These are phyloP conservation scores for Arion vulgaris DNA, from an alignment of 1,140 invertebrate genomes.

Conservation along the genomic window DNA sequence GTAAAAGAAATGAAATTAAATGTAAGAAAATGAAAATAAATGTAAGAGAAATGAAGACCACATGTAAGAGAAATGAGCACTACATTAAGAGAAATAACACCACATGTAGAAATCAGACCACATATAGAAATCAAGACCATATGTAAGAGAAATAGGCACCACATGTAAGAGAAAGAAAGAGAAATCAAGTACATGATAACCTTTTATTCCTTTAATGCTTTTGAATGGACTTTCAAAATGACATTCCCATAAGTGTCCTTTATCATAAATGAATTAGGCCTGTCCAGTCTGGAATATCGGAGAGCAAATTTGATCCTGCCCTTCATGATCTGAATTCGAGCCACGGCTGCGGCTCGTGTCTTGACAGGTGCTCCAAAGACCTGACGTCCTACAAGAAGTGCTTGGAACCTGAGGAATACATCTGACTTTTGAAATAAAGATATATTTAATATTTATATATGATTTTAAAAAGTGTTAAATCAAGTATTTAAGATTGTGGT, in stretches of 20 bases:
- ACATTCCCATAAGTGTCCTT: slow-evolving; percentile 43
- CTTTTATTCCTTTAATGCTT: slow-evolving; percentile 42
- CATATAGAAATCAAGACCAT: too few relatives aligned
- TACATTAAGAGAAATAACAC: too few relatives aligned
- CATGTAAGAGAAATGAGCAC: too few relatives aligned
- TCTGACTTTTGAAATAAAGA: too few relatives aligned
- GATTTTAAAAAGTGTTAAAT: too few relatives aligned
- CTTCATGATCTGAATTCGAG: slow-evolving; percentile 24
- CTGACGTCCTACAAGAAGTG: slow-evolving; percentile 39
- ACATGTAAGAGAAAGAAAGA: too few relatives aligned
- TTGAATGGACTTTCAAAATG: slow-evolving; percentile 38
- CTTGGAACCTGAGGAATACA: slow-evolving; percentile 40
- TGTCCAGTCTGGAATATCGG: slow-evolving; percentile 41
- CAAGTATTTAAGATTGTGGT: too few relatives aligned
- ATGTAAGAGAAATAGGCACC: too few relatives aligned
- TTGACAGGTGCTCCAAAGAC: slow-evolving; percentile 33
- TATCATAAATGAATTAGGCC: slow-evolving; percentile 43
- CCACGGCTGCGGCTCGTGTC: slow-evolving; percentile 40
- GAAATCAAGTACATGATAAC: slow-evolving; percentile 74
- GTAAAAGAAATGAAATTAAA: too few relatives aligned
- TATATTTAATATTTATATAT: background rate
- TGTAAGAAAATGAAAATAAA: too few relatives aligned
- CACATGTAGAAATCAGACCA: too few relatives aligned
- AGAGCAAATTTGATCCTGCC: slow-evolving; percentile 42
- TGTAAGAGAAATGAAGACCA: too few relatives aligned